These are phyloP conservation scores for Microcebus lehilahytsara DNA, from an alignment of 2,113 vertebrate genomes.

Conservation along the genomic window DNA sequence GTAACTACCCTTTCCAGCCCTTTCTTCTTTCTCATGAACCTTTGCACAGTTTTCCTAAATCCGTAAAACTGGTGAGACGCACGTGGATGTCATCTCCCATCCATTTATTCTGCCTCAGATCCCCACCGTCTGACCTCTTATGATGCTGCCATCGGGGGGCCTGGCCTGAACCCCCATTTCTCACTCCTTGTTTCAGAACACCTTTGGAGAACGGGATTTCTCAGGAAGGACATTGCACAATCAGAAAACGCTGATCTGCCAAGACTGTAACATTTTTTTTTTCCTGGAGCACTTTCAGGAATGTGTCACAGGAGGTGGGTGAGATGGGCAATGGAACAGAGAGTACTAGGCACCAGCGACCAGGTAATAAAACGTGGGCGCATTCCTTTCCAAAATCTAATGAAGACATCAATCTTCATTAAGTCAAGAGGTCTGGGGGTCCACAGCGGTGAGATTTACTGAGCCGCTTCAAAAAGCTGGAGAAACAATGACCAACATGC, in stretches of 20 bases:
- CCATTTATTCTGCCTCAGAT: not conserved
- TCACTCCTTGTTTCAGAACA: constrained; percentile 32
- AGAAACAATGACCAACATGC: constrained; percentile 50
- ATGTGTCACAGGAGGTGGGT: constrained; percentile 72
- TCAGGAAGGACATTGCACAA: constrained; percentile 77
- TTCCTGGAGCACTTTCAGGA: constrained; percentile 78
- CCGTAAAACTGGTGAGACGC: not conserved
- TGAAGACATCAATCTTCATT: constrained; percentile 66
- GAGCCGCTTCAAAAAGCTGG: constrained; percentile 29
- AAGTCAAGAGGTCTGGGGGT: constrained; percentile 42
- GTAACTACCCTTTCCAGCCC: not conserved
- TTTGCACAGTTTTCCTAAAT: not conserved
- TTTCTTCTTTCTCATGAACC: not conserved
- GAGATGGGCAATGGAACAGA: constrained; percentile 67
- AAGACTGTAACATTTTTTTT: constrained; percentile 54
- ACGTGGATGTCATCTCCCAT: not conserved
- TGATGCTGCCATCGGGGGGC: not conserved
- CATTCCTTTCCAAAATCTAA: constrained; percentile 68
- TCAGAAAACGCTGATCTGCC: constrained; percentile 56
- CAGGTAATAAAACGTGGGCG: constrained; percentile 63
- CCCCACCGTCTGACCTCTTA: not conserved
- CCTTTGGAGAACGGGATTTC: constrained; percentile 44
- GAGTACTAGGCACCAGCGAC: constrained; percentile 61
- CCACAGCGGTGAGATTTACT: not conserved
- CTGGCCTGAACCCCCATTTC: not conserved